Base-by-base conservation (phyloP, 2,797 vertebrate species). In the Pseudochirops cupreus region DNA sequence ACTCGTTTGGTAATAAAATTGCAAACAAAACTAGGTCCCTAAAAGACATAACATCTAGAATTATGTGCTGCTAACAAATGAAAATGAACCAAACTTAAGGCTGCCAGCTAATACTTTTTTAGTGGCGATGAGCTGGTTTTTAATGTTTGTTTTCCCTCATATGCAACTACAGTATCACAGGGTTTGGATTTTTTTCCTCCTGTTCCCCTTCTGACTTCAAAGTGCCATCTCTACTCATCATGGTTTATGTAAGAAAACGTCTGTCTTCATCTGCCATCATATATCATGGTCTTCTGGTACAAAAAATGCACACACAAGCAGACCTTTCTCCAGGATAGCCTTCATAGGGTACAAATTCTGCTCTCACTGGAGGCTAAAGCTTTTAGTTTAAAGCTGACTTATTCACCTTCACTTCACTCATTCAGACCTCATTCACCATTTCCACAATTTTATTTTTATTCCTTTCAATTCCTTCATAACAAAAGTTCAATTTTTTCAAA, bases 401-500 rank as follows among this genome's bases (percentile, higher is more conserved):
- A 56, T 56, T 56, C 56, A 56, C 56, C 56, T 56, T 24, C 56
- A 24, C 56, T 4, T 56, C 21, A 56, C 21, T 56, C 56, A 56
- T 56, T 24, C 56, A 87, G 39, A 87, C 39, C 39, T 46, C 39
- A 87, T 46, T 87, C 74, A 87, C 39, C 74, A 87, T 87, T 87
- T 87, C 39, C 21, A 87, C 21, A 26, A 26, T 46, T 26, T 24
- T 21, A 50, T 26, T 87, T 87, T 24, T 46, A 50, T 24, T 87
- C 9, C 2, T 87, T 21, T 46, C 21, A 50, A 91, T 52, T 95
- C 50, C 82, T 53, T 95, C 57, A 93, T 59, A 93, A 91, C 28
- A 91, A 58, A 92, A 94, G 94, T 9, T 82, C 18, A 95, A 82
- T 13, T 94, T 12, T 24, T 94, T 94, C 53, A 91, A 97, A 92